These are phyloP conservation scores for Polyodon spathula DNA, from an alignment of 2,113 vertebrate genomes.

Conservation along the genomic window DNA sequence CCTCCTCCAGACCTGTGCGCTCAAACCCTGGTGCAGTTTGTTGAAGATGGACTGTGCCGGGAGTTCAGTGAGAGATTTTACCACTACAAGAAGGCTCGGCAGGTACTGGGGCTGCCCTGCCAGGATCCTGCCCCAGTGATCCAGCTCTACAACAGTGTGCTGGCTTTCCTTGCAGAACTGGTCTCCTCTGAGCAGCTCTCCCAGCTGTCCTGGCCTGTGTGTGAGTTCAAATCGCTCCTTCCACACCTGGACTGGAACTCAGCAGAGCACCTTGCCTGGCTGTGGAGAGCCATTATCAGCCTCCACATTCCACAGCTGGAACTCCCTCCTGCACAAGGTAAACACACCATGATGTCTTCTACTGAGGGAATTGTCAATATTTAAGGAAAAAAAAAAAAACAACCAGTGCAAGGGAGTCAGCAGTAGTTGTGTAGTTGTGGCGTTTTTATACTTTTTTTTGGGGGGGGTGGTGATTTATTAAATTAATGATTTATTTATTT, in stretches of 20 bases:
- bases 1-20: constrained; percentile 55
- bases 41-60: constrained; percentile 63
- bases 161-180: constrained; percentile 64
- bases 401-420: too few relatives aligned
- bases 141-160: constrained; percentile 71
- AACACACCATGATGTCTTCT: not conserved
- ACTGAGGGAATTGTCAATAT: too few relatives aligned
- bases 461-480: too few relatives aligned
- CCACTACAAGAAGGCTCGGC: constrained; percentile 60
- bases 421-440: too few relatives aligned
- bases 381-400: too few relatives aligned
- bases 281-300: constrained; percentile 66
- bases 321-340: constrained; percentile 56
- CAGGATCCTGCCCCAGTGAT: constrained; percentile 66
- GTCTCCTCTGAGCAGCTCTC: constrained; percentile 63
- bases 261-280: constrained; percentile 68
- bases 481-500: too few relatives aligned
- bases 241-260: constrained; percentile 79
- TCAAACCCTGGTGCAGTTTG: constrained; percentile 68
- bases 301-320: constrained; percentile 79
- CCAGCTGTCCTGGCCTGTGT: constrained; percentile 77
- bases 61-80: constrained; percentile 71
- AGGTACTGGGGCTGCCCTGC: constrained; percentile 41
- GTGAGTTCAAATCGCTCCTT: constrained; percentile 68
- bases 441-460: too few relatives aligned